Evolutionary conservation across 2,888 invertebrate genomes (phyloP).

Genomic region (Synanthedon formicaeformis): DNA sequence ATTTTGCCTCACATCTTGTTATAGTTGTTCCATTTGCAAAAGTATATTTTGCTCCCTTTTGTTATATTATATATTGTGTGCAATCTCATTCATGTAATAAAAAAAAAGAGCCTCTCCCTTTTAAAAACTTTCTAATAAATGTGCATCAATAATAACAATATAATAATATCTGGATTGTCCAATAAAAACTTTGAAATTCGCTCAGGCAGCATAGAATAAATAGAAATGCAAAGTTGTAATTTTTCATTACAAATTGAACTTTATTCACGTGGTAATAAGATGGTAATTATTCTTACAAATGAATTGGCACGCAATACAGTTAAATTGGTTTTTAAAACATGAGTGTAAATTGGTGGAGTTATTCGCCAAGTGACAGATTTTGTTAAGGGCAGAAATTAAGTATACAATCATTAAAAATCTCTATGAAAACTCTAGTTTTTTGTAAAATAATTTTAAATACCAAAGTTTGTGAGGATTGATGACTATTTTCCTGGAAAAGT

Average conservation of each 20-base stretch:
- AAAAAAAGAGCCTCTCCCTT: background rate
- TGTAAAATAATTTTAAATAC: no score
- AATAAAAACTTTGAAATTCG: conserved; percentile 22
- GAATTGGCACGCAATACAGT: no score
- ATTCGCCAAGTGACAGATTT: no score
- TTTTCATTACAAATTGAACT: background rate
- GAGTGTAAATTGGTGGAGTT: no score
- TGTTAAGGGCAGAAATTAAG: no score
- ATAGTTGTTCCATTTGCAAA: conserved; percentile 5
- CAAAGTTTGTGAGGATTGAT: no score
- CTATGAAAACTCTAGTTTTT: no score
- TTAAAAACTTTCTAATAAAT: background rate
- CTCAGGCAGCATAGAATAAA: conserved; percentile 22
- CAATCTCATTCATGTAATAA: conserved; percentile 6
- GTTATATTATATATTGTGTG: conserved; percentile 17
- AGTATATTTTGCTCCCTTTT: conserved; percentile 18
- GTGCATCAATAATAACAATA: conserved; percentile 7
- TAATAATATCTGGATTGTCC: conserved; percentile 63
- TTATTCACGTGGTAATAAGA: no score
- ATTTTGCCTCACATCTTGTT: background rate
- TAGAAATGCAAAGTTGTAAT: conserved; percentile 56
- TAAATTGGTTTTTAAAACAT: no score
- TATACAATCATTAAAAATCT: no score
- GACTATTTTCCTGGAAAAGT: no score
- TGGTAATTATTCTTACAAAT: no score